Base-by-base conservation (phyloP, 2,888 invertebrate genomes). In the Thumatha senex region DNA sequence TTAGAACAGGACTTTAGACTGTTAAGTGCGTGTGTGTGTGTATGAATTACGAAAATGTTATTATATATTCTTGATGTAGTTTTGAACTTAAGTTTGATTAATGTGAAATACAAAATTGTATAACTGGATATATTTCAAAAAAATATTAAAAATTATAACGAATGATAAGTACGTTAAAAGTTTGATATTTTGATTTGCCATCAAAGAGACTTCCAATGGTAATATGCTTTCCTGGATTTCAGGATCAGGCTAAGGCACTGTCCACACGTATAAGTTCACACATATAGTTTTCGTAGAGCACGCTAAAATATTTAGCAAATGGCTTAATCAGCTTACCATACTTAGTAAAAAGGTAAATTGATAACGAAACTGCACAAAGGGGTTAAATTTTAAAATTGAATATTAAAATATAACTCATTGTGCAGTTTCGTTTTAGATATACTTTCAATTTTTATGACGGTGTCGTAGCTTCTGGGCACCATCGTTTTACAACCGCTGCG, bases 401-500 rank as follows among this genome's bases (percentile, higher is more conserved):
- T 57, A 65, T 57, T 58, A 61, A 67, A 59, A 65, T 48, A 68
- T 49, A 56, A n/a, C n/a, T n/a, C n/a, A n/a, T n/a, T n/a, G n/a
- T n/a, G n/a, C n/a, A n/a, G n/a, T n/a, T n/a, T n/a, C n/a, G n/a
- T n/a, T n/a, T n/a, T n/a, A n/a, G n/a, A n/a, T 24, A 24, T 24
- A 4, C 18, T 60, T 54, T 66, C 70, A 62, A 58, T 66, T 67
- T 66, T 67, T 69, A 69, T 57, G 51, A 54, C 49, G 42, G 30
- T 46, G 48, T 46, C 55, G 53, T 56, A 57, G 56, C 56, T 66
- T 60, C 55, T 43, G 58, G 53, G 50, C 48, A 31, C 51, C 63
- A 74, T 73, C 73, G 77, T 69, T 77, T 80, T 71, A 80, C 73
- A 76, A 74, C 75, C 72, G 60, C 59, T 74, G 70, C 54, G 52